Conservation (phyloP, 1,140 invertebrate species). For the Hyles vespertilio region DNA sequence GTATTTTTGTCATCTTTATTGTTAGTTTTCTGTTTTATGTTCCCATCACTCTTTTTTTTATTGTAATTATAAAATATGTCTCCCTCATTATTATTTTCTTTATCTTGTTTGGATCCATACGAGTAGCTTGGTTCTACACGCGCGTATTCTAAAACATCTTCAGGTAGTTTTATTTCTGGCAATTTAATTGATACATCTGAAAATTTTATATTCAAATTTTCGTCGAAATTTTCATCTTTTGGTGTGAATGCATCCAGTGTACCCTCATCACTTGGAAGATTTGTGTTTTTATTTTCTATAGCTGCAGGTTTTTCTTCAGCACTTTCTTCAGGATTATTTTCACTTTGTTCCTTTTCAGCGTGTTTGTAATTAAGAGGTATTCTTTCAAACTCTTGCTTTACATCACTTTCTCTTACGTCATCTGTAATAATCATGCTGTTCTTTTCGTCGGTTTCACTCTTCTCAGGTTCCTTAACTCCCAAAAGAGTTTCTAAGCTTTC, state of each 20-base stretch:
- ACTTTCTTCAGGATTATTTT: constrained; percentile 19
- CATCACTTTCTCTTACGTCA: constrained; percentile 29
- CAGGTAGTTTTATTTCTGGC: constrained; percentile 63
- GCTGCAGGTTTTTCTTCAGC: constrained; percentile 2
- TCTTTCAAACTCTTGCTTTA: constrained; percentile 71
- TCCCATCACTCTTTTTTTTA: neutral
- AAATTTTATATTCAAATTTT: constrained; percentile 60
- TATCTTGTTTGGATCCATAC: constrained; percentile 15
- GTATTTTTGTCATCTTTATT: constrained; percentile 12
- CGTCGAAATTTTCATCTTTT: constrained; percentile 41
- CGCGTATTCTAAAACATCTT: constrained; percentile 48
- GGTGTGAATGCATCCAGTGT: constrained; percentile 30
- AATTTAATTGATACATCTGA: constrained; percentile 51
- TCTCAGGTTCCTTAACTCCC: constrained; percentile 7
- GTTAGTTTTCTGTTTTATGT: constrained; percentile 12
- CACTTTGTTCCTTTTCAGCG: constrained; percentile 24
- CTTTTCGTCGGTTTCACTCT: constrained; percentile 10
- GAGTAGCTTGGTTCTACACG: constrained; percentile 10
- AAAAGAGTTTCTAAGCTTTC: constrained; percentile 27
- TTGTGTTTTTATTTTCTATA: constrained; percentile 20
- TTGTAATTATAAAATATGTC: constrained; percentile 33
- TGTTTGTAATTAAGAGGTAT: constrained; percentile 70
- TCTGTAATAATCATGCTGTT: constrained; percentile 21
- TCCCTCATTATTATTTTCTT: constrained; percentile 22
- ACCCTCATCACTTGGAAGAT: constrained; percentile 24